A percentile compares a stretch with the other conserved stretches of the same genome.
phyloP scores from a whole-genome alignment of 2,888 invertebrate genomes.

The Caenorhabditis uteleia region DNA sequence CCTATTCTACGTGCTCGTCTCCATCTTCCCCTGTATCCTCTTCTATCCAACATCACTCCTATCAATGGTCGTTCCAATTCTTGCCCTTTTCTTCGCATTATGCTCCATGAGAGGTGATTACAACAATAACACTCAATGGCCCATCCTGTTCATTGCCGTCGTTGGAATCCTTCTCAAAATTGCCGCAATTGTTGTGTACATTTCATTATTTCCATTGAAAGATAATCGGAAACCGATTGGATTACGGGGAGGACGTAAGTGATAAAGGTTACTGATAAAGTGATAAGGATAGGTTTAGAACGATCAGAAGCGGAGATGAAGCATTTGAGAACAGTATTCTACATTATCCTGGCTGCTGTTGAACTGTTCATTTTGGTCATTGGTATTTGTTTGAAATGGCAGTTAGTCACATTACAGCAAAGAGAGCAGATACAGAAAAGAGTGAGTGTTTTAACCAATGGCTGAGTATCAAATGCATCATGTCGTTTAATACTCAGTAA shows the following conservation, averaged over 20 bases:
- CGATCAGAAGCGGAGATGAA: constrained; percentile 26
- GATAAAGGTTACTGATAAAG: neutral
- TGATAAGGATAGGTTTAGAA: neutral
- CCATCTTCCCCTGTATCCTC: constrained; percentile 41
- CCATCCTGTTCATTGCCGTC: constrained; percentile 47
- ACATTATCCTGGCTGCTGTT: constrained; percentile 35
- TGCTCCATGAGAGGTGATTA: constrained; percentile 39
- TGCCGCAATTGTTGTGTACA: constrained; percentile 44
- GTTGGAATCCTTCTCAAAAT: constrained; percentile 51
- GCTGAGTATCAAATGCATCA: neutral
- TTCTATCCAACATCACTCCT: constrained; percentile 46
- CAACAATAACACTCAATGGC: constrained; percentile 40
- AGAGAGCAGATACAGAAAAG: constrained; percentile 44
- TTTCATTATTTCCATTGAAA: constrained; percentile 42
- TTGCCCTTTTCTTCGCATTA: constrained; percentile 43
- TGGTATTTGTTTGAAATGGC: constrained; percentile 50
- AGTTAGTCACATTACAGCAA: constrained; percentile 46
- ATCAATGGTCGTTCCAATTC: constrained; percentile 39
- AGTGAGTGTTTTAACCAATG: too few species aligned
- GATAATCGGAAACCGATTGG: constrained; percentile 3
- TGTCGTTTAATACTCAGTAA: neutral
- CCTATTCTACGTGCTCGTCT: constrained; percentile 48
- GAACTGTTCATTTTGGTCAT: constrained; percentile 39
- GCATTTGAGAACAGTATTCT: constrained; percentile 47
- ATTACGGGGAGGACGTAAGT: neutral